Evolutionary conservation across 2,113 vertebrate genomes (phyloP), one percentile per base, ranked within the genome.

Genomic region (Pedionomus torquatus): DNA sequence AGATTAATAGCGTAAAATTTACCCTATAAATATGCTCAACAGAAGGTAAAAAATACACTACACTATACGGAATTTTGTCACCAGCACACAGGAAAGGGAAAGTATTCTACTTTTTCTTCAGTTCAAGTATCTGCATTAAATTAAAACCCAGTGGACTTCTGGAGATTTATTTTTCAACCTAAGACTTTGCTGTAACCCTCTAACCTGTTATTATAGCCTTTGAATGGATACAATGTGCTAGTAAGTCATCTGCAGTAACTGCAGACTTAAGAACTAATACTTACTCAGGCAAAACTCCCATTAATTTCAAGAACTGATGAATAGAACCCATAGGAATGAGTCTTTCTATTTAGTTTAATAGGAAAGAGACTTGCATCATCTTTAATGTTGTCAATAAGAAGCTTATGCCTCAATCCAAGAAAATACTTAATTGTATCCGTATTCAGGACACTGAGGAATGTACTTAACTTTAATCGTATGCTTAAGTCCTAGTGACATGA

Each of bases 1-100:
- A 95, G 65, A 82, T 69, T 82, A 96, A 89, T 65, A 84, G 33
- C 23, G 82, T 87, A 17, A 89, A 87, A 78, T 84, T 68, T 93
- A 78, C 72, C 19, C 21, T 52, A 76, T 55, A 90, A 87, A 76
- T 82, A 68, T 54, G 28, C 35, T 87, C 72, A 89, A 41, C 3
- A 83, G 77, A 96, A 95, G n/a, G 57, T 49, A 70, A 86, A 95
- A 94, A 71, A 79, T 17, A 41, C 10, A 52, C 31, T 84, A 15
- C 41, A 63, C 68, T 44, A 82, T 37, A 78, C 11, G 72, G 48
- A 41, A 41, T 16, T 91, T 90, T 92, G 41, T 81, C 65, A 84
- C 39, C 44, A 71, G 68, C n/a, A 94, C 30, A 79, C 19, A 72
- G 72, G 52, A 95, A 81, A 81, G 43, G 18, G 11, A 92, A 71